Evolutionary conservation across 2,888 invertebrate genomes (phyloP).

Genomic region (Urechis unicinctus): DNA sequence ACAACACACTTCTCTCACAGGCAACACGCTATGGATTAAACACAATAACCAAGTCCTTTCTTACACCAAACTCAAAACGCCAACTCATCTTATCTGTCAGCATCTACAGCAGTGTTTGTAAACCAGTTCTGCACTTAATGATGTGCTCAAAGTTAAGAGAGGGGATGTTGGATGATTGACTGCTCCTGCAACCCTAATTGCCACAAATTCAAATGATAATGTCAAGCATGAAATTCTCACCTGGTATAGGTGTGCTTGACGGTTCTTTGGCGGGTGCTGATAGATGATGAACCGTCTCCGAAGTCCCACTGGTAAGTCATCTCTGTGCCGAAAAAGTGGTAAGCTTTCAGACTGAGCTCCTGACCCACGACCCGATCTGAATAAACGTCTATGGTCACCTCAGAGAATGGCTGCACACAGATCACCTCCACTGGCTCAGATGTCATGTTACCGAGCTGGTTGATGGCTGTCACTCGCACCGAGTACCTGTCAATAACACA

Average conservation of each 20-base stretch:
- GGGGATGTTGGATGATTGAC: too few species aligned
- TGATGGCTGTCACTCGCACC: constrained; percentile 32
- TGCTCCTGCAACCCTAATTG: too few species aligned
- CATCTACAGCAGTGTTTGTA: too few species aligned
- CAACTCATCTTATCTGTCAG: too few species aligned
- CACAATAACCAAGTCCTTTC: too few species aligned
- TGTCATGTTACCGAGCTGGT: not conserved
- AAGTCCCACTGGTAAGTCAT: constrained; percentile 44
- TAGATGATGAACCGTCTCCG: constrained; percentile 42
- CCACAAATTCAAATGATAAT: too few species aligned
- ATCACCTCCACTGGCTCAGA: not conserved
- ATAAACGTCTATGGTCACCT: constrained; percentile 1
- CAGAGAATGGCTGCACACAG: not conserved
- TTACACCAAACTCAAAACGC: too few species aligned
- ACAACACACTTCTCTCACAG: too few species aligned
- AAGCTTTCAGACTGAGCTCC: constrained; percentile 28
- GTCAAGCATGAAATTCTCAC: too few species aligned
- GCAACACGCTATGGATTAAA: too few species aligned
- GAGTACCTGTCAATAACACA: constrained; percentile 25
- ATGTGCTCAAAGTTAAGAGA: too few species aligned
- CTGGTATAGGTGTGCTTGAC: constrained; percentile 25
- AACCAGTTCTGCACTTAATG: too few species aligned
- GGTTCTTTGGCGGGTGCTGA: not conserved
- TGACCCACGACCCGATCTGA: constrained; percentile 28
- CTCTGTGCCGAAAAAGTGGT: constrained; percentile 35